Conservation (phyloP, 2,888 invertebrate genomes). For the Polietes domitor region DNA sequence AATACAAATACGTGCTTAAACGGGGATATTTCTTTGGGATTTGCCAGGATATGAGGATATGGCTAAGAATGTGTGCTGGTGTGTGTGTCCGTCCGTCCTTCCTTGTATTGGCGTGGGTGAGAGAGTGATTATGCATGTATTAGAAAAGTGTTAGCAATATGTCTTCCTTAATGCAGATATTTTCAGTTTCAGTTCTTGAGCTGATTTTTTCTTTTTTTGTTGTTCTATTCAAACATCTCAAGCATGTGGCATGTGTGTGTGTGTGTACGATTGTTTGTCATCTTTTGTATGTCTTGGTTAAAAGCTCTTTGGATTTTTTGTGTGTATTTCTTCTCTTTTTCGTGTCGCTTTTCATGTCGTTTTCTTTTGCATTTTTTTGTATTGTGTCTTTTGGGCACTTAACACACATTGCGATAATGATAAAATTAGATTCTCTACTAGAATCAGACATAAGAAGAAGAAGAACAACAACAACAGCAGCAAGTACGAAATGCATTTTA, state of each 20-base stretch:
- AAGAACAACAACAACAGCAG: constrained; percentile 2
- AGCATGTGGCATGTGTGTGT: background rate
- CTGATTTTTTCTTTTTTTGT: constrained; percentile 13
- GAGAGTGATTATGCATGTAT: constrained; percentile 36
- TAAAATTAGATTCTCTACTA: constrained; percentile 76
- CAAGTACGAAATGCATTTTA: background rate
- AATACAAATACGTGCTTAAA: constrained; percentile 1
- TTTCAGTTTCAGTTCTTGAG: background rate
- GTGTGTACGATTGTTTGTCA: constrained; percentile 2
- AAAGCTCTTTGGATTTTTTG: constrained; percentile 42
- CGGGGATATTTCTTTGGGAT: background rate
- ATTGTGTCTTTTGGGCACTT: constrained; percentile 72
- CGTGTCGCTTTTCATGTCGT: constrained; percentile 41
- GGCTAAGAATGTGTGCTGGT: background rate
- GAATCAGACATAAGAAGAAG: background rate
- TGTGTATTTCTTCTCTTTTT: constrained; percentile 55
- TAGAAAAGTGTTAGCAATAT: constrained; percentile 41
- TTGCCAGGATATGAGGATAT: background rate
- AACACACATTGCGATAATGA: constrained; percentile 78
- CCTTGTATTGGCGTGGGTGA: background rate
- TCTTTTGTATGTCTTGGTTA: constrained; percentile 33
- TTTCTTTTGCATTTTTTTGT: background rate
- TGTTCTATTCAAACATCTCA: background rate
- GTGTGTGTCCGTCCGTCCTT: too few species aligned
- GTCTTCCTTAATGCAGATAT: constrained; percentile 40